Evolutionary conservation across 2,888 invertebrate species (phyloP).

Genomic region (Falcaria lacertinaria): DNA sequence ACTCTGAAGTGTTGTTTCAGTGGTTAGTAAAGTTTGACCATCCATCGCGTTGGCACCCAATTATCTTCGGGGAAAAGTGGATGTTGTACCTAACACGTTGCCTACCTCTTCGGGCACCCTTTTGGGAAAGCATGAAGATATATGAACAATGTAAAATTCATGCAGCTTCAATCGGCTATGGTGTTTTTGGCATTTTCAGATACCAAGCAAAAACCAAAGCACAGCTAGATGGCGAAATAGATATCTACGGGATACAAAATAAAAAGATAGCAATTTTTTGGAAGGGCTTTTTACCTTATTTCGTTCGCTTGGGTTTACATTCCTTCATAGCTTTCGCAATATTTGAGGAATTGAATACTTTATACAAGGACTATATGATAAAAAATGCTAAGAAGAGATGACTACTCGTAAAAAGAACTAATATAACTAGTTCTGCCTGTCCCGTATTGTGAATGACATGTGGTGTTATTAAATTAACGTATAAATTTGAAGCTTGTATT

Average conservation of each 20-base stretch:
- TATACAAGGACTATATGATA: slow-evolving; percentile 60
- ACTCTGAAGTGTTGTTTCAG: too few species aligned
- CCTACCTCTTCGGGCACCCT: too few species aligned
- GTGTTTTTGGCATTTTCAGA: slow-evolving; percentile 19
- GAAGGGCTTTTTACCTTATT: slow-evolving; percentile 98
- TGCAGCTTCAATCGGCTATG: too few species aligned
- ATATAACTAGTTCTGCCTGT: background rate
- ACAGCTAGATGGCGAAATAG: slow-evolving; percentile 81
- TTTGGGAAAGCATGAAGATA: too few species aligned
- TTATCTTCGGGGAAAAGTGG: too few species aligned
- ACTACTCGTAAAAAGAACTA: background rate
- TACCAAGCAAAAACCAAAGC: slow-evolving; percentile 32
- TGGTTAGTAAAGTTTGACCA: too few species aligned
- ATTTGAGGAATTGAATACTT: slow-evolving; percentile 90
- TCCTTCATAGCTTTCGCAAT: slow-evolving; percentile 96
- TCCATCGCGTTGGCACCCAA: too few species aligned
- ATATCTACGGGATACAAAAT: slow-evolving; percentile 84
- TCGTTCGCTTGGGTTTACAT: slow-evolving; percentile 93
- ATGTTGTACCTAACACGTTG: too few species aligned
- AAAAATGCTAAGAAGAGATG: background rate
- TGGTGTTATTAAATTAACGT: too few species aligned
- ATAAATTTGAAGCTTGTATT: too few species aligned
- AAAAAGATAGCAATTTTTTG: slow-evolving; percentile 94
- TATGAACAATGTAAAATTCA: too few species aligned
- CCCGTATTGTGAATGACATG: background rate